phyloP scores from a whole-genome alignment of 2,797 vertebrate species.

The Tiaroga cobitis region DNA sequence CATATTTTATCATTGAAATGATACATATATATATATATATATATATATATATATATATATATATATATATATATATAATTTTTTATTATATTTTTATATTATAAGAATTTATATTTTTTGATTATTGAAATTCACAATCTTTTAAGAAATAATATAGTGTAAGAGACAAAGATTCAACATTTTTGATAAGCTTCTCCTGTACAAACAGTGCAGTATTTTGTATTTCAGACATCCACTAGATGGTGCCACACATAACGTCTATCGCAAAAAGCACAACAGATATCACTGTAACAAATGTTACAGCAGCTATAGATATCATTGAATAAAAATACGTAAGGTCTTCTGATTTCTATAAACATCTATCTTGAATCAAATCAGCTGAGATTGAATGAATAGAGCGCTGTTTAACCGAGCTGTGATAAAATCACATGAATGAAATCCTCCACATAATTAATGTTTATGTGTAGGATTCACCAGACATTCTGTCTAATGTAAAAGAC shows the following conservation, averaged over 20 bases:
- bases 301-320: not conserved
- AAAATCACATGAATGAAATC: not conserved
- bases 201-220: not conserved
- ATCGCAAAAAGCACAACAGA: not conserved
- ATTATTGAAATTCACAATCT: too few species aligned
- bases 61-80: too few species aligned
- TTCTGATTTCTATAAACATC: slow-evolving; percentile 1
- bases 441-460: slow-evolving; percentile 11
- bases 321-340: not conserved
- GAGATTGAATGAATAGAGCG: slow-evolving; percentile 14
- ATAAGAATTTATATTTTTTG: too few species aligned
- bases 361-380: not conserved
- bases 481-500: not conserved
- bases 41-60: too few species aligned
- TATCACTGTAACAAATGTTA: not conserved
- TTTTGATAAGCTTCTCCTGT: not conserved
- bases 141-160: too few species aligned
- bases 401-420: not conserved
- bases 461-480: not conserved
- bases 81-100: too few species aligned
- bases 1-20: too few species aligned
- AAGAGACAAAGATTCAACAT: too few species aligned
- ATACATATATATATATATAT: too few species aligned
- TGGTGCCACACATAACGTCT: slow-evolving; percentile 12
- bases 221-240: slow-evolving; percentile 9